Conservation (phyloP, 2,797 vertebrate species). For the Enteromius paludinosus region DNA sequence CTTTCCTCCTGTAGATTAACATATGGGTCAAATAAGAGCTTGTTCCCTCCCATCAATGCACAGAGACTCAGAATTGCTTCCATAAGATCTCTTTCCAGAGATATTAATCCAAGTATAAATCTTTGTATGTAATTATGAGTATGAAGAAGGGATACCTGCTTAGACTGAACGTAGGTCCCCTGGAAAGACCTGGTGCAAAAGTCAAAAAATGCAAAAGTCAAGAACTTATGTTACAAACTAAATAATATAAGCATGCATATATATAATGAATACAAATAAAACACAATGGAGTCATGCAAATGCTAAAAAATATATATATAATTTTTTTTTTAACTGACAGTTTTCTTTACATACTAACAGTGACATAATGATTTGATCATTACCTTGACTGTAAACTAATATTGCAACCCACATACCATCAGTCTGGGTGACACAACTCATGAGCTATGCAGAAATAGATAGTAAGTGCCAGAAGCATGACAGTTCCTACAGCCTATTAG, state of each 20-base stretch:
- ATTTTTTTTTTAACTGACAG: background rate
- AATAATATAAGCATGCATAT: background rate
- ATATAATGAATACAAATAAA: background rate
- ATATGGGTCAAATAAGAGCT: slow-evolving; percentile 43
- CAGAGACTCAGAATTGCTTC: background rate
- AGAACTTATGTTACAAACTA: background rate
- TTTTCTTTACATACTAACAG: background rate
- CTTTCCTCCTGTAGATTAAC: slow-evolving; percentile 59
- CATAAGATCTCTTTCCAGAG: slow-evolving; percentile 13
- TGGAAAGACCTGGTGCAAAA: background rate
- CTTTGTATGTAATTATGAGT: background rate
- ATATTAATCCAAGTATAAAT: slow-evolving; percentile 17
- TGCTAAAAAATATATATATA: no score
- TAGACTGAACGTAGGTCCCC: background rate
- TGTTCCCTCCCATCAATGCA: background rate
- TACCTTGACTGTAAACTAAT: background rate
- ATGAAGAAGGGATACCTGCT: background rate
- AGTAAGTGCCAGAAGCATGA: slow-evolving; percentile 2
- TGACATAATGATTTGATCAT: background rate
- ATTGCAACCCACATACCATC: slow-evolving; percentile 8
- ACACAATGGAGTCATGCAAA: background rate
- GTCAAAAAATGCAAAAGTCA: background rate
- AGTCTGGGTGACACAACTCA: background rate
- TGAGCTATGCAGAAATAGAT: background rate
- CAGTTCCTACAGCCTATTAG: slow-evolving; percentile 7